Conservation (phyloP, 2,888 invertebrate species). For the Antitype chi region DNA sequence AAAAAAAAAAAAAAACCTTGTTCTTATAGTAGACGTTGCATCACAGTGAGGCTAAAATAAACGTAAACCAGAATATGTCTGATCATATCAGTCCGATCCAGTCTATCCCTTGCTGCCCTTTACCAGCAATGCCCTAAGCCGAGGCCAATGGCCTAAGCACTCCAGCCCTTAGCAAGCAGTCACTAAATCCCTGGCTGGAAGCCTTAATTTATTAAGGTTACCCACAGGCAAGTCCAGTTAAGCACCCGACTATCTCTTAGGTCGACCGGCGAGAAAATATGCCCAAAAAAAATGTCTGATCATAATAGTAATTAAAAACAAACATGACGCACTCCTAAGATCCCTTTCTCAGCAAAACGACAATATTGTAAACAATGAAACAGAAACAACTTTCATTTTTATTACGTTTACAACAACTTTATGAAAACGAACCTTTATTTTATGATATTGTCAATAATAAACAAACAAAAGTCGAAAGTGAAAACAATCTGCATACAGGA, state of each 20-base stretch:
- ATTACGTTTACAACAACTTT: slow-evolving; percentile 43
- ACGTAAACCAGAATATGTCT: slow-evolving; percentile 24
- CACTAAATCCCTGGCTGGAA: no score
- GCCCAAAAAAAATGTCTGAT: slow-evolving; percentile 9
- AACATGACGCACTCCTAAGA: slow-evolving; percentile 25
- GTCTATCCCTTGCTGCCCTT: no score
- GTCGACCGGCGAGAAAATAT: no score
- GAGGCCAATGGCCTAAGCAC: no score
- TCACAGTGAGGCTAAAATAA: not conserved
- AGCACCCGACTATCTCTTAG: no score
- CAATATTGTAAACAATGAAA: slow-evolving; percentile 19
- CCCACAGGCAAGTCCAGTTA: no score
- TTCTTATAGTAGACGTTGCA: not conserved
- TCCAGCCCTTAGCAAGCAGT: no score
- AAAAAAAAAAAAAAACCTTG: no score
- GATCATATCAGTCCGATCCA: no score
- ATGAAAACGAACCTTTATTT: slow-evolving; percentile 58
- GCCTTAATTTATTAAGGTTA: no score
- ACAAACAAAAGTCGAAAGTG: slow-evolving; percentile 75
- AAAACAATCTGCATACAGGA: slow-evolving; percentile 84
- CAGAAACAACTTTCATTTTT: slow-evolving; percentile 66
- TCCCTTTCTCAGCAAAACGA: slow-evolving; percentile 19
- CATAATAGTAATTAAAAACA: slow-evolving; percentile 26
- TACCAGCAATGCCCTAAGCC: no score
- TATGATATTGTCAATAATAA: slow-evolving; percentile 76